Evolutionary conservation across 2,113 vertebrate genomes (phyloP), one percentile per base, ranked within the genome.

Genomic region (Australoheros scitulus): DNA sequence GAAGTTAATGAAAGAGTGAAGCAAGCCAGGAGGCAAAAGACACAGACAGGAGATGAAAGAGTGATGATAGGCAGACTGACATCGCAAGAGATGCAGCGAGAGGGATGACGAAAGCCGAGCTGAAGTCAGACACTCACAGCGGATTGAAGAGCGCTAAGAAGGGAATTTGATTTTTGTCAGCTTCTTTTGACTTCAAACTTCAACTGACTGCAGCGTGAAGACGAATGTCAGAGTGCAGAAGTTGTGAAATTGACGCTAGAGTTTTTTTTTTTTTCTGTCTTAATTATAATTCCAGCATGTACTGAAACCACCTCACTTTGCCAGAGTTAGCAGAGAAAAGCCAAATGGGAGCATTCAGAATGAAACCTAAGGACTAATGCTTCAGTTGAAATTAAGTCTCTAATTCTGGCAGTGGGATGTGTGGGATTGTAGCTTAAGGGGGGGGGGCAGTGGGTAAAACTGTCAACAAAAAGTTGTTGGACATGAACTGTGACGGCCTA

Each of bases 1-100:
- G 76, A 82, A 89, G 47, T 87, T 86, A 79, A 90, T 88, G 82
- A 87, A 83, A 91, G 83, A 82, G 78, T 65, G 81, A 88, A 82
- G 43, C 20, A 36, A 65, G 79, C 79, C 60, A 75, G 11, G 83
- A 79, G 83, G 82, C 85, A 82, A 84, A 83, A 65, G 56, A 65
- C 3, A 86, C 60, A 89, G 83, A 70, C 11, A 1, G 20, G 41
- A 83, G 85, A 84, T 87, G 82, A 92, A 88, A 92, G 61, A 9
- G 56, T 26, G 58, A 41, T 76, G 85, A 89, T 76, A 80, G 85
- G 80, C 79, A 72, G 86, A 78, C 81, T 79, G 70, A 83, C 82
- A 50, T 41, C 15, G 82, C 56, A 13, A 70, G 61, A 64, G 41
- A 68, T 61, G 85, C 80, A 81, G 20, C 47, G 15, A 82, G 84